These are phyloP conservation scores for Chitala chitala DNA, from an alignment of 2,113 vertebrate genomes.

Conservation along the genomic window DNA sequence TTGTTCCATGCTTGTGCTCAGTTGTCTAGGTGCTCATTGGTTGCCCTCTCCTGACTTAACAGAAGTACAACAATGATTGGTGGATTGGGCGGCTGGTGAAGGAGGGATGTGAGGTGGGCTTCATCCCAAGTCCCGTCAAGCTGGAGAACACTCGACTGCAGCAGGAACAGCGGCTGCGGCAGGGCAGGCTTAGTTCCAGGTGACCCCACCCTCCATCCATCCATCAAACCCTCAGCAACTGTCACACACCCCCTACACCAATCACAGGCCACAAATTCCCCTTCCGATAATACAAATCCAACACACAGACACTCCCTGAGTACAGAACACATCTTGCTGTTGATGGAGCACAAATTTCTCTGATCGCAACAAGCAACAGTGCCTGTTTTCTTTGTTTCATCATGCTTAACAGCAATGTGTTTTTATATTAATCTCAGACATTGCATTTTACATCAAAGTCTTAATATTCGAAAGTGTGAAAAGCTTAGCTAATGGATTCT, in stretches of 20 bases:
- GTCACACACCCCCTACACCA: background rate
- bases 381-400: too few relatives aligned
- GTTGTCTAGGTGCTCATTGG: background rate
- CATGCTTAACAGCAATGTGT: too few relatives aligned
- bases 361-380: too few relatives aligned
- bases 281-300: too few relatives aligned
- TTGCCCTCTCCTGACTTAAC: slow-evolving; percentile 3
- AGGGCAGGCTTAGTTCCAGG: slow-evolving; percentile 90
- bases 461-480: too few relatives aligned
- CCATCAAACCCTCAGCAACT: background rate
- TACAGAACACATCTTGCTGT: too few relatives aligned
- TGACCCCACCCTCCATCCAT: slow-evolving; percentile 30
- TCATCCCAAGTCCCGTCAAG: slow-evolving; percentile 93
- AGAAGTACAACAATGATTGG: slow-evolving; percentile 97
- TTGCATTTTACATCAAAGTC: too few relatives aligned
- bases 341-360: too few relatives aligned
- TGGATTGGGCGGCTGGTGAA: slow-evolving; percentile 94
- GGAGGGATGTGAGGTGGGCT: slow-evolving; percentile 90
- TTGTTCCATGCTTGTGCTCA: too few relatives aligned
- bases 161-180: slow-evolving; percentile 86
- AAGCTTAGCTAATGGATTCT: too few relatives aligned
- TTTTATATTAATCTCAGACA: too few relatives aligned
- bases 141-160: slow-evolving; percentile 84
- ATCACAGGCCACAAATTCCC: background rate
- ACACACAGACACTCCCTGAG: too few relatives aligned